These are phyloP conservation scores for Melitaea cinxia DNA, from an alignment of 1,140 invertebrate species.

Conservation along the genomic window DNA sequence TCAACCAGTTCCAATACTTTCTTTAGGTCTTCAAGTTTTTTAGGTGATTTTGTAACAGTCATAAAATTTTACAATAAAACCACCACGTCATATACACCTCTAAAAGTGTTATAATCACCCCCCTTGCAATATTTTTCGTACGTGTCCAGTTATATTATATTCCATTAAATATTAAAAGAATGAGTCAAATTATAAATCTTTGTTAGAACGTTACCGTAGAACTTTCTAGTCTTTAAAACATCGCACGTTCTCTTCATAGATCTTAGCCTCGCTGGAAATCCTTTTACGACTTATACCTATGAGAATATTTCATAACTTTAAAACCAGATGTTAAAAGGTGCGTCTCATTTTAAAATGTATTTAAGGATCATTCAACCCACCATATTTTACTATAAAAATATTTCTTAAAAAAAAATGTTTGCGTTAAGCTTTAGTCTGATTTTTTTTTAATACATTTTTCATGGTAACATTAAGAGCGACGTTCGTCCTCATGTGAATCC, in stretches of 20 bases:
- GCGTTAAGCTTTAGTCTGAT: neutral
- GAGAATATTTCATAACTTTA: conserved; percentile 23
- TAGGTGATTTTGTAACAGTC: too few relatives aligned
- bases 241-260: conserved; percentile 35
- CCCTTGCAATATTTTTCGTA: neutral
- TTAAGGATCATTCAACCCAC: neutral
- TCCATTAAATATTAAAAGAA: conserved; percentile 4
- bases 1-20: too few relatives aligned
- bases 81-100: neutral
- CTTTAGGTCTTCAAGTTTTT: too few relatives aligned
- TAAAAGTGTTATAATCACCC: neutral
- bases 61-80: neutral
- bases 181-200: conserved; percentile 15
- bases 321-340: conserved; percentile 16
- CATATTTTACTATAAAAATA: conserved; percentile 3
- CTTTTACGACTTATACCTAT: conserved; percentile 32
- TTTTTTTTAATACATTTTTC: conserved; percentile 11
- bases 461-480: conserved; percentile 3
- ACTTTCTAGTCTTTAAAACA: conserved; percentile 21
- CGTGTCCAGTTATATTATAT: conserved; percentile 4
- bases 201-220: conserved; percentile 2
- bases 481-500: conserved; percentile 5
- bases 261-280: conserved; percentile 33
- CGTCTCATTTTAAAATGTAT: neutral
- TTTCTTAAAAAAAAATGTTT: neutral